Evolutionary conservation across 2,888 invertebrate species (phyloP).

Genomic region (Merodon equestris): DNA sequence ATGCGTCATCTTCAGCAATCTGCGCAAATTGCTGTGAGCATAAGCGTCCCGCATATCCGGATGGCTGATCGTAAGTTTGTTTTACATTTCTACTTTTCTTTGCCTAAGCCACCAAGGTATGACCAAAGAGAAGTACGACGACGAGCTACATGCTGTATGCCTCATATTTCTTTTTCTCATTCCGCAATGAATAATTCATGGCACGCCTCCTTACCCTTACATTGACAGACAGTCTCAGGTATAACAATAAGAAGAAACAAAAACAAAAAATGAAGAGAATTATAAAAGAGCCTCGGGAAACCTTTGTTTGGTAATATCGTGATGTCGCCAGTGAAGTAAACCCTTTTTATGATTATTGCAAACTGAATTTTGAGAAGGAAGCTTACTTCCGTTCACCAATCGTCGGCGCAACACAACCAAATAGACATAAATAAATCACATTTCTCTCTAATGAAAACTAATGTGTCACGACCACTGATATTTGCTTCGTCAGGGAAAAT

Average conservation of each 20-base stretch:
- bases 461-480: slow-evolving; percentile 41
- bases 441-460: slow-evolving; percentile 10
- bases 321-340: slow-evolving; percentile 45
- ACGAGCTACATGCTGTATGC: slow-evolving; percentile 44
- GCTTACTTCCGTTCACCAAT: slow-evolving; percentile 50
- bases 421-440: not conserved
- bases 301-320: slow-evolving; percentile 34
- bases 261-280: no score
- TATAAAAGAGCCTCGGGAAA: no score
- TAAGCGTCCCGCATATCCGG: slow-evolving; percentile 61
- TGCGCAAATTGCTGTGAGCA: slow-evolving; percentile 58
- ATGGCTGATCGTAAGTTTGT: slow-evolving; percentile 36
- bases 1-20: slow-evolving; percentile 61
- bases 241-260: no score
- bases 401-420: not conserved
- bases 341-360: slow-evolving; percentile 40
- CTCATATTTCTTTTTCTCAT: slow-evolving; percentile 22
- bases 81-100: slow-evolving; percentile 20
- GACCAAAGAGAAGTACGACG: slow-evolving; percentile 15
- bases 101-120: slow-evolving; percentile 36
- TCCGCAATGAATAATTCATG: slow-evolving; percentile 61
- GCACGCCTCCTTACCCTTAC: slow-evolving; percentile 27
- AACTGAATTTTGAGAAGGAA: slow-evolving; percentile 51
- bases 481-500: slow-evolving; percentile 11
- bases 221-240: no score